These are phyloP conservation scores for Hydrolagus affinis DNA, from an alignment of 2,113 vertebrate species.

Conservation along the genomic window DNA sequence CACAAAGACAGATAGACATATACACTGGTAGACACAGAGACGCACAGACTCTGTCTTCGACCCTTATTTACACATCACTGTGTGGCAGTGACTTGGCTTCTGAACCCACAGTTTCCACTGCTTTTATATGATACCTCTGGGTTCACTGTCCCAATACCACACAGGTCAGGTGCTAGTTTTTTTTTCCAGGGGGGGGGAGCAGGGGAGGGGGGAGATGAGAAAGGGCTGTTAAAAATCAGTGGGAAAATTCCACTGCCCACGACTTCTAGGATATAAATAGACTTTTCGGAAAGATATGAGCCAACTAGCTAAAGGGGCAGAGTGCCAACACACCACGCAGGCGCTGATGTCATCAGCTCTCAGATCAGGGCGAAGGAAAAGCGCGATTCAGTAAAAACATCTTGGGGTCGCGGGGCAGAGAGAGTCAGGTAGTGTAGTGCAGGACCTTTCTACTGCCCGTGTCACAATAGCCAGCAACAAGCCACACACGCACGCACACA, in stretches of 20 bases:
- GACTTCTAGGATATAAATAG: constrained; percentile 17
- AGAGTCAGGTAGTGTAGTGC: constrained; percentile 57
- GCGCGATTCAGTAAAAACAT: constrained; percentile 56
- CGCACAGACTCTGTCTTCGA: no score
- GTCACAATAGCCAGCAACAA: constrained; percentile 38
- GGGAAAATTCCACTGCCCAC: constrained; percentile 19
- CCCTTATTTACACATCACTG: no score
- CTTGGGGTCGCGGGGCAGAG: constrained; percentile 55
- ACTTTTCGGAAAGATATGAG: constrained; percentile 44
- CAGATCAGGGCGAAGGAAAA: constrained; percentile 58
- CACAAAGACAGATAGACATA: background rate
- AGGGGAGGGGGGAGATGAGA: no score
- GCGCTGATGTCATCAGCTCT: constrained; percentile 54
- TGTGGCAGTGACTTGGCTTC: no score
- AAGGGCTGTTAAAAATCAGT: background rate
- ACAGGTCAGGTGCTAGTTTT: no score
- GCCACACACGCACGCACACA: background rate
- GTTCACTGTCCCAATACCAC: no score
- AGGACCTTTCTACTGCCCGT: constrained; percentile 49
- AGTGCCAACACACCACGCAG: constrained; percentile 46
- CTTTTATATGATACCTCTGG: no score
- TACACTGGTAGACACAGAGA: no score
- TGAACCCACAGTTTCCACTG: no score
- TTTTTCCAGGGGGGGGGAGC: no score
- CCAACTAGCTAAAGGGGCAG: constrained; percentile 53